Conservation (phyloP, 2,113 vertebrate genomes). For the Microtus montanus region DNA sequence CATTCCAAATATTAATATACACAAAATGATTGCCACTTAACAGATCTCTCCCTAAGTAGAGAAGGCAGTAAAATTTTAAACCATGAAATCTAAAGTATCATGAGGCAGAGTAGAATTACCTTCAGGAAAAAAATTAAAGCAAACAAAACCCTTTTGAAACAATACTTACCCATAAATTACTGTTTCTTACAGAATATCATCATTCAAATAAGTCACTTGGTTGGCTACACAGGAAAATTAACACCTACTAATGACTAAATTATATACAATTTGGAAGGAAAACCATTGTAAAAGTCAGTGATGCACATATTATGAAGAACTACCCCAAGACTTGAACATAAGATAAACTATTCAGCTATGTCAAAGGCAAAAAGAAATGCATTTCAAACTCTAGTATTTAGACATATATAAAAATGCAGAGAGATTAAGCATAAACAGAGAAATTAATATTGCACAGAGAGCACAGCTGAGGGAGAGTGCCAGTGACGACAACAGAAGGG, state of each 20-base stretch:
- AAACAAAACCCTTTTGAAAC: not conserved
- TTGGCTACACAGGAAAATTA: slow-evolving; percentile 23
- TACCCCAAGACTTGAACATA: not conserved
- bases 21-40: slow-evolving; percentile 16
- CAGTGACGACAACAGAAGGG: slow-evolving; percentile 83
- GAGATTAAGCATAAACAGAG: slow-evolving; percentile 55
- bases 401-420: slow-evolving; percentile 48
- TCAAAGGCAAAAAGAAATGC: slow-evolving; percentile 51
- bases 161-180: slow-evolving; percentile 36
- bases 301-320: not conserved
- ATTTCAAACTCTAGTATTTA: slow-evolving; percentile 63
- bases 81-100: not conserved
- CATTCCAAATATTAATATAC: slow-evolving; percentile 24
- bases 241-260: slow-evolving; percentile 34
- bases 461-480: slow-evolving; percentile 70
- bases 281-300: slow-evolving; percentile 45
- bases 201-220: slow-evolving; percentile 49
- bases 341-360: slow-evolving; percentile 11
- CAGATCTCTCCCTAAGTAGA: not conserved
- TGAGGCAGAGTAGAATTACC: not conserved
- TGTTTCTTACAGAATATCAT: not conserved
- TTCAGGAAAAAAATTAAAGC: not conserved
- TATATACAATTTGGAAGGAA: slow-evolving; percentile 3
- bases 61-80: slow-evolving; percentile 42
- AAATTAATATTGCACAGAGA: slow-evolving; percentile 56